phyloP scores from a whole-genome alignment of 1,140 invertebrate species.

The Hycleus phaleratus region DNA sequence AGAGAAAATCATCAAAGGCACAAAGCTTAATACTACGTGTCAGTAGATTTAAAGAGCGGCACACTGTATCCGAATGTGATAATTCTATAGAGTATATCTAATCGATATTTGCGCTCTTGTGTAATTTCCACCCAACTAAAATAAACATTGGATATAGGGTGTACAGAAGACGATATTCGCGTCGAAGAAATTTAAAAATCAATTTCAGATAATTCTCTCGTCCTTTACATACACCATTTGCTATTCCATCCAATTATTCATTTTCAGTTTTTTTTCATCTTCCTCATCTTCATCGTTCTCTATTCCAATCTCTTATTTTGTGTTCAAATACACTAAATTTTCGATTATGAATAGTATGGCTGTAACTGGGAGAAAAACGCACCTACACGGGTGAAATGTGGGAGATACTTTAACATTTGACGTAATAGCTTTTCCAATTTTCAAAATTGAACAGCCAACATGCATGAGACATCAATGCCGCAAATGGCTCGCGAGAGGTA shows the following conservation, averaged over 20 bases:
- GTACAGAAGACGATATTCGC: constrained; percentile 21
- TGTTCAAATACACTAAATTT: no score
- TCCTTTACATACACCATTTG: background rate
- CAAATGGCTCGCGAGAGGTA: background rate
- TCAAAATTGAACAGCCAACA: background rate
- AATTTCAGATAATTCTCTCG: constrained; percentile 20
- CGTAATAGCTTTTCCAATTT: constrained; percentile 11
- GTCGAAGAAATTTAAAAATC: constrained; percentile 28
- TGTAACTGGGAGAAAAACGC: no score
- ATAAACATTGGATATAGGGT: constrained; percentile 28
- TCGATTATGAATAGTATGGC: no score
- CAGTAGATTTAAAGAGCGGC: constrained; percentile 27
- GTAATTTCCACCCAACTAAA: constrained; percentile 17
- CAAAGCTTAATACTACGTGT: constrained; percentile 36
- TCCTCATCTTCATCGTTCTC: background rate
- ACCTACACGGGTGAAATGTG: no score
- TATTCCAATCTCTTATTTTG: background rate
- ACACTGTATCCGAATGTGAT: constrained; percentile 11
- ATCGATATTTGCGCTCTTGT: constrained; percentile 14
- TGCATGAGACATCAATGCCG: constrained; percentile 6
- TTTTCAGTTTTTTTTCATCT: background rate
- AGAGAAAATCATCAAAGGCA: constrained; percentile 42
- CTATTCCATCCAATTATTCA: no score
- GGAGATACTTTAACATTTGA: background rate
- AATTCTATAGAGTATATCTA: background rate